Evolutionary conservation across 2,797 vertebrate genomes (phyloP).

Genomic region (Cyclopterus lumpus): DNA sequence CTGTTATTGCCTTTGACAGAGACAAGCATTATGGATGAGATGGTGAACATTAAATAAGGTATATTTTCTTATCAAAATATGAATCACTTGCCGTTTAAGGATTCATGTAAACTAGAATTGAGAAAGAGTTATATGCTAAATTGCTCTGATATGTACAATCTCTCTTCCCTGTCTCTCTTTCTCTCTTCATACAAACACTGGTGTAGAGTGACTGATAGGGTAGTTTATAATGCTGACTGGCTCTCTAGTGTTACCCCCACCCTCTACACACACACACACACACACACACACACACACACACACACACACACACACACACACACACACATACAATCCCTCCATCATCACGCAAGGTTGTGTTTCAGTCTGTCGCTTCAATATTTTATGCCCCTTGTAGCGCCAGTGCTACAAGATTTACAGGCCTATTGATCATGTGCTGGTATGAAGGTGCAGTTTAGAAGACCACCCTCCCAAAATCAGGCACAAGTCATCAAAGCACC

Average conservation of each 20-base stretch:
- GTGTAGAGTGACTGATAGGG: slow-evolving; percentile 67
- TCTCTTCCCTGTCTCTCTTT: slow-evolving; percentile 28
- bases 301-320: slow-evolving; percentile 10
- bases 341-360: slow-evolving; percentile 60
- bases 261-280: slow-evolving; percentile 8
- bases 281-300: slow-evolving; percentile 16
- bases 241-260: slow-evolving; percentile 26
- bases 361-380: slow-evolving; percentile 78
- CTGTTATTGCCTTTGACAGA: slow-evolving; percentile 29
- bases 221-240: slow-evolving; percentile 70
- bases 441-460: slow-evolving; percentile 28
- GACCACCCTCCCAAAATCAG: slow-evolving; percentile 60
- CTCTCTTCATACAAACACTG: slow-evolving; percentile 46
- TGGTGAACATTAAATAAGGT: slow-evolving; percentile 24
- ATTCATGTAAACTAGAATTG: slow-evolving; percentile 56
- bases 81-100: slow-evolving; percentile 22
- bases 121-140: slow-evolving; percentile 34
- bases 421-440: slow-evolving; percentile 70
- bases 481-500: slow-evolving; percentile 58
- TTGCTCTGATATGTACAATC: slow-evolving; percentile 30
- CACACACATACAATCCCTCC: slow-evolving; percentile 24
- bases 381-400: slow-evolving; percentile 73
- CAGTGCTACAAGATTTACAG: slow-evolving; percentile 73
- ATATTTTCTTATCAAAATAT: slow-evolving; percentile 37
- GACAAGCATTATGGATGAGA: slow-evolving; percentile 51